Conservation (phyloP, 2,888 invertebrate species). For the Portevinia maculata region DNA sequence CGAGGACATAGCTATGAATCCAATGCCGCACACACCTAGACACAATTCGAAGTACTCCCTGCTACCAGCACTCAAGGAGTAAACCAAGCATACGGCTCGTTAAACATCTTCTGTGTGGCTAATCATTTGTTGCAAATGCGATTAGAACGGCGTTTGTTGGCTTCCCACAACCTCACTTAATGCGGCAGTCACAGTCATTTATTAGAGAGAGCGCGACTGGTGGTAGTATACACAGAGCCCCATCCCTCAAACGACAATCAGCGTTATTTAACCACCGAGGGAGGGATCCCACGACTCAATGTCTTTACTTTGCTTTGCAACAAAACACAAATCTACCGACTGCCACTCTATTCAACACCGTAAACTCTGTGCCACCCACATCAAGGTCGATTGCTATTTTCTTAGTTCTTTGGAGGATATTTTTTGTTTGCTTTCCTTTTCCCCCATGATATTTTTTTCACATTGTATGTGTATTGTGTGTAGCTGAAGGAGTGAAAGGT, state of each 20-base stretch:
- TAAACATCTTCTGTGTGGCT: slow-evolving; percentile 76
- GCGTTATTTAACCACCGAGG: slow-evolving; percentile 70
- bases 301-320: slow-evolving; percentile 62
- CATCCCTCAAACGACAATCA: slow-evolving; percentile 60
- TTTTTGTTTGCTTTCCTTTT: slow-evolving; percentile 45
- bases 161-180: slow-evolving; percentile 75
- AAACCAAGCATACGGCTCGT: slow-evolving; percentile 75
- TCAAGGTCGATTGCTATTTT: slow-evolving; percentile 74
- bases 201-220: slow-evolving; percentile 50
- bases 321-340: slow-evolving; percentile 52
- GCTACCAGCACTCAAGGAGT: slow-evolving; percentile 69
- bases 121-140: slow-evolving; percentile 76
- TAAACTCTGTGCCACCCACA: slow-evolving; percentile 43
- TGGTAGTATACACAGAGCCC: slow-evolving; percentile 4
- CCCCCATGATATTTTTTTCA: slow-evolving; percentile 41
- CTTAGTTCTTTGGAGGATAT: slow-evolving; percentile 61
- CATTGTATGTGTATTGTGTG: slow-evolving; percentile 4
- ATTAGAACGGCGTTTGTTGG: slow-evolving; percentile 75
- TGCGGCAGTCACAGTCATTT: slow-evolving; percentile 72
- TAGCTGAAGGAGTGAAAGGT: neutral
- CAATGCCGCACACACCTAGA: slow-evolving; percentile 29
- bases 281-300: slow-evolving; percentile 66
- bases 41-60: slow-evolving; percentile 28
- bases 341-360: slow-evolving; percentile 2
- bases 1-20: slow-evolving; percentile 47